These are phyloP conservation scores for Amblyopsis rosae DNA, from an alignment of 2,113 vertebrate species.

Conservation along the genomic window DNA sequence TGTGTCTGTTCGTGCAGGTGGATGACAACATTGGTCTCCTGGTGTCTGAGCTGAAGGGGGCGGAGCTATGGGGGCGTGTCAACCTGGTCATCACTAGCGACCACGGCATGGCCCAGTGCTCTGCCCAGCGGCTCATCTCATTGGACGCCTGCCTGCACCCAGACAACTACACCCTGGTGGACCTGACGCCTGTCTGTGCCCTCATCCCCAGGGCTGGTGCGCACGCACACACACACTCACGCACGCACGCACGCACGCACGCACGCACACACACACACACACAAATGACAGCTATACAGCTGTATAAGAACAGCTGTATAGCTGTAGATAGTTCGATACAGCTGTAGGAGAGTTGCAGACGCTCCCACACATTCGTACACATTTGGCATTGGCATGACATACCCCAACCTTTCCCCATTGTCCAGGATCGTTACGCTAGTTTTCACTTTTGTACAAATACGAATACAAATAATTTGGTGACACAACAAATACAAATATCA, in stretches of 20 bases:
- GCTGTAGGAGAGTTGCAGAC: too few relatives aligned
- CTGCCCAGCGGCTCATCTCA: slow-evolving; percentile 79
- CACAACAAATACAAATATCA: too few relatives aligned
- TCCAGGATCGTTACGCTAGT: too few relatives aligned
- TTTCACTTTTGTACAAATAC: too few relatives aligned
- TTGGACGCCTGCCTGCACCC: slow-evolving; percentile 81
- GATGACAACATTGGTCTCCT: slow-evolving; percentile 84
- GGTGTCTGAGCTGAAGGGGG: slow-evolving; percentile 74
- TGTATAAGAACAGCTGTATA: too few relatives aligned
- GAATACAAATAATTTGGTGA: too few relatives aligned
- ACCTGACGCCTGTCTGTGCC: slow-evolving; percentile 82
- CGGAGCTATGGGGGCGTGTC: slow-evolving; percentile 83
- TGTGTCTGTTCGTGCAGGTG: slow-evolving; percentile 60
- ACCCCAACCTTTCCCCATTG: too few relatives aligned
- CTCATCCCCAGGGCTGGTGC: slow-evolving; percentile 82
- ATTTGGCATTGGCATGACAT: too few relatives aligned
- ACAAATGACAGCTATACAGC: too few relatives aligned
- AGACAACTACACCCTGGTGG: slow-evolving; percentile 81
- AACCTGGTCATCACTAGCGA: slow-evolving; percentile 94
- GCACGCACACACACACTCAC: not conserved
- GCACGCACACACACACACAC: not conserved
- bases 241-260: not conserved
- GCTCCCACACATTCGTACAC: too few relatives aligned
- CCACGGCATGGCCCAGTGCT: slow-evolving; percentile 95
- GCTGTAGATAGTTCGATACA: too few relatives aligned